Evolutionary conservation across 2,888 invertebrate genomes (phyloP), one percentile per base, ranked within the genome.

Genomic region (Crocallis elinguaria): DNA sequence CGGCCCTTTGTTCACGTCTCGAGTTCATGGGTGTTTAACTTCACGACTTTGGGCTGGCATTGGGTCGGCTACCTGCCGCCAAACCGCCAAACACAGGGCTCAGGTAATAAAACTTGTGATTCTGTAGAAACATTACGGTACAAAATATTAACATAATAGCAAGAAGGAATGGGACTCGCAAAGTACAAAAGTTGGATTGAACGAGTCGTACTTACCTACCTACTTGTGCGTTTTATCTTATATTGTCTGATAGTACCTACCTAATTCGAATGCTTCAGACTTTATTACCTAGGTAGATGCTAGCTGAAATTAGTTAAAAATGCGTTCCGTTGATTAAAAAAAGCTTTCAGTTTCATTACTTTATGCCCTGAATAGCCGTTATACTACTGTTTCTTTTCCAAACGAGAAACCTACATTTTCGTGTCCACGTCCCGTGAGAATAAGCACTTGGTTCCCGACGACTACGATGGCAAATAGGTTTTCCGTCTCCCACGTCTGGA

Each of bases 1-100:
- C 82, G 72, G 64, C 78, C 83, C 82, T 88, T 86, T 86, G 86
- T 86, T 84, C 82, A 81, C 77, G 73, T 81, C 75, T 75, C 73
- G 79, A 77, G 82, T 82, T 82, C 83, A 84, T 75, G 82, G 80
- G 76, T 79, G 76, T 75, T 75, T 75, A 68, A 70, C 71, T 68
- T 59, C 61, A 68, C 67, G 66, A 69, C 62, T 70, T 69, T 62
- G 60, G 62, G 66, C 62, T 60, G 51, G 53, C 73, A 67, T 73
- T 72, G 73, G 78, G 78, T 71, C 77, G 75, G 62, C 79, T 84
- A 82, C 82, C 84, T 84, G 82, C 73, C 64, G 54, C 54, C 62
- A 37, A 32, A 25, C 49, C 39, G 38, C 52, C 59, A 54, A 54
- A 56, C 49, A 30, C 36, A 25, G 33, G 39, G 38, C 30, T 23